These are phyloP conservation scores for Sesamia nonagrioides DNA, from an alignment of 1,140 invertebrate species.

Conservation along the genomic window DNA sequence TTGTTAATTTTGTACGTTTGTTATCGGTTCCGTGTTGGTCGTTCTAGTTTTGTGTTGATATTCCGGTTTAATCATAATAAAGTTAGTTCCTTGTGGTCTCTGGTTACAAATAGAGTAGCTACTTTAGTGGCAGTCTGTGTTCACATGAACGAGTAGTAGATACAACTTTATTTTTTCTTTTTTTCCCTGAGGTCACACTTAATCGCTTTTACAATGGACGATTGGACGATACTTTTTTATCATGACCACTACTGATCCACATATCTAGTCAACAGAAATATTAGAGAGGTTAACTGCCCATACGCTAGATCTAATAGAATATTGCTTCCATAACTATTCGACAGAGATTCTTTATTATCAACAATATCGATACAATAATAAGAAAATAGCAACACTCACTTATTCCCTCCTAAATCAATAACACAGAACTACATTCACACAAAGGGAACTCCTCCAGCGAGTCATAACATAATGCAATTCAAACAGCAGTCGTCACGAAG, in stretches of 20 bases:
- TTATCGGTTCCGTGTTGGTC: conserved; percentile 43
- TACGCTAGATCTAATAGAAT: not conserved
- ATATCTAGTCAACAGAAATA: too few relatives aligned
- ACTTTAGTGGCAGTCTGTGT: not conserved
- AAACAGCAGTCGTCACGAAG: conserved; percentile 48
- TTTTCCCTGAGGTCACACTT: not conserved
- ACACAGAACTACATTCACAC: conserved; percentile 10
- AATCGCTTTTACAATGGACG: not conserved
- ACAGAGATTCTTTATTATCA: not conserved
- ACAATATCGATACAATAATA: not conserved
- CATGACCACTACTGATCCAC: too few relatives aligned
- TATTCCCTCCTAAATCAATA: conserved; percentile 37
- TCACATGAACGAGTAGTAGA: not conserved
- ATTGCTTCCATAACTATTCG: not conserved
- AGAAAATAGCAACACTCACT: not conserved
- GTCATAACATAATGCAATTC: conserved; percentile 48
- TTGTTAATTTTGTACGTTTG: conserved; percentile 44
- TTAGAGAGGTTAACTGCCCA: not conserved
- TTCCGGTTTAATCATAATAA: conserved; percentile 17
- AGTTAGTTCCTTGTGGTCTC: not conserved
- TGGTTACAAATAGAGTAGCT: not conserved
- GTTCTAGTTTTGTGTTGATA: conserved; percentile 29
- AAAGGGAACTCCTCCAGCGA: conserved; percentile 3
- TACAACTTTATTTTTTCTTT: not conserved
- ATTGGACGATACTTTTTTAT: too few relatives aligned